Evolutionary conservation across 2,888 invertebrate species (phyloP), one percentile per base, ranked within the genome.

Genomic region (Autographa pulchrina): DNA sequence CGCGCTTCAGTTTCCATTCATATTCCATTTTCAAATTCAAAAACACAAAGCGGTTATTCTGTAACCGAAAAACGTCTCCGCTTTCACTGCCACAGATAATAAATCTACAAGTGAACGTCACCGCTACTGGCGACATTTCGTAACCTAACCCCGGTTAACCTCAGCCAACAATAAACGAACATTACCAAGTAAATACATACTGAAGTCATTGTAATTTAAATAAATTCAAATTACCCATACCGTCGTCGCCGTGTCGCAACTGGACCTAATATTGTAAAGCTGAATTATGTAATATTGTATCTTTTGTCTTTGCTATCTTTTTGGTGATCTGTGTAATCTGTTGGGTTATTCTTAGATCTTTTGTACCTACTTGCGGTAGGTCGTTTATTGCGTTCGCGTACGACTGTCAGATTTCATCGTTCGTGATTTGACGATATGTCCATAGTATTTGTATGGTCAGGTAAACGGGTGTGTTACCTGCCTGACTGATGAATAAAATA

Each of bases 131-230:
- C 75, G 86, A 81, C 81, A 86, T 93, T 90, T 92, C 92, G 92
- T 91, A 91, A 92, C 88, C 85, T 92, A 92, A 93, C 93, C 93
- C 91, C 85, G 71, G 86, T 86, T 92, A 92, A 92, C 93, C 92
- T 90, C 87, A 75, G 56, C 80, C 78, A 87, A 91, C 90, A 91
- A 92, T 90, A 91, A 89, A 87, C 86, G 81, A 83, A 85, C 86
- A 92, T 93, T 93, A 92, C 91, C 93, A 92, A 92, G 92, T 93
- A 93, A 93, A 94, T 92, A 92, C 91, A 83, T 86, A 86, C 83
- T 69, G 87, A 81, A 83, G 86, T 87, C 91, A 92, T 94, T 94
- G 94, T 94, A 87, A 94, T 94, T 94, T 92, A 93, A 94, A 94
- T 94, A 92, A 91, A 94, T 94, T 94, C 91, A 94, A 94, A 94